Evolutionary conservation across 2,797 vertebrate genomes (phyloP).

Genomic region (Galago senegalensis): DNA sequence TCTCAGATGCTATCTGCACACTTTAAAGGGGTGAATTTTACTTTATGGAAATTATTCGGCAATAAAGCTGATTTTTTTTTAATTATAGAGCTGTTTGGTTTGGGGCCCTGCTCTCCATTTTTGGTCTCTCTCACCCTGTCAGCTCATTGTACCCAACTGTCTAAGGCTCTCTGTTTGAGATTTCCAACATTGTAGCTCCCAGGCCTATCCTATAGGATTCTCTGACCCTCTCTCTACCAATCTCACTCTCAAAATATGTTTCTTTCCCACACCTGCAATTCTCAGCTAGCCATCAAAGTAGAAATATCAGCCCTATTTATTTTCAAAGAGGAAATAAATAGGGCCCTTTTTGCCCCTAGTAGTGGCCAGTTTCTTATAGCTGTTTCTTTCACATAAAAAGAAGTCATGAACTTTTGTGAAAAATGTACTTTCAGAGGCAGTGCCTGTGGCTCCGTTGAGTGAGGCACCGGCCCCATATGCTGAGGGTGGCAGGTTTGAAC

Average conservation of each 20-base stretch:
- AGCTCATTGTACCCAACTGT: not conserved
- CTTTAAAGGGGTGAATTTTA: not conserved
- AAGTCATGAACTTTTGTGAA: not conserved
- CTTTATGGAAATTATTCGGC: slow-evolving; percentile 15
- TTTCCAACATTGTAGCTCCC: not conserved
- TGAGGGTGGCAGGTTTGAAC: no score
- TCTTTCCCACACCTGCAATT: not conserved
- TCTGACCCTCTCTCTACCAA: not conserved
- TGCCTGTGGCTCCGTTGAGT: no score
- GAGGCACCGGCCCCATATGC: no score
- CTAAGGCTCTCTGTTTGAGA: not conserved
- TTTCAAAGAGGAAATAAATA: not conserved
- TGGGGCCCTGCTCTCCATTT: not conserved
- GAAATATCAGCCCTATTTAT: not conserved
- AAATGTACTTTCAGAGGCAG: not conserved
- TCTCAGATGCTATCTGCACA: not conserved
- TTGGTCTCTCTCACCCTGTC: not conserved
- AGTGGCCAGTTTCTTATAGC: not conserved
- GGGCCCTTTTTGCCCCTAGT: not conserved
- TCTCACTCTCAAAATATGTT: not conserved
- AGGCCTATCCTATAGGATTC: not conserved
- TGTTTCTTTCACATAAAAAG: not conserved
- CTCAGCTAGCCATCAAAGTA: not conserved
- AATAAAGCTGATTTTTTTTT: not conserved
- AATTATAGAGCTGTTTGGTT: not conserved